phyloP scores from a whole-genome alignment of 2,888 invertebrate species.

The Eumerus sabulonum region DNA sequence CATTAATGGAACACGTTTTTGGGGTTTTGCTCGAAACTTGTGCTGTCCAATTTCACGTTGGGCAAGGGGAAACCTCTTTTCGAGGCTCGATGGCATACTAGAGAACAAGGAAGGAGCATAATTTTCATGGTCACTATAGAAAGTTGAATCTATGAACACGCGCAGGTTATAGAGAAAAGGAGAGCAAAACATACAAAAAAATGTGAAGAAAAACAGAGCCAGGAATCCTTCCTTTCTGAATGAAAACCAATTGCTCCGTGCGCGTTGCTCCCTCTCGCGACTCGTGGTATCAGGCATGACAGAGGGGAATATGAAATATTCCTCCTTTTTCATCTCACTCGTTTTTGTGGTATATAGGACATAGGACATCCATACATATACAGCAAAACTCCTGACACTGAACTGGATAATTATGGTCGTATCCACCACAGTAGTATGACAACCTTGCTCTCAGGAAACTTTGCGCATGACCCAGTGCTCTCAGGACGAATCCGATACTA shows the following conservation, averaged over 20 bases:
- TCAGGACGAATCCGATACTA: slow-evolving; percentile 8
- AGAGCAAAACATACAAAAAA: not conserved
- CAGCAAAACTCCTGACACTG: slow-evolving; percentile 45
- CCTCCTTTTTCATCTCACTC: slow-evolving; percentile 3
- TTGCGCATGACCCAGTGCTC: slow-evolving; percentile 32
- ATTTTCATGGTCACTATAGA: slow-evolving; percentile 53
- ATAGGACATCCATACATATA: not conserved
- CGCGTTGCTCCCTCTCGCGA: slow-evolving; percentile 26
- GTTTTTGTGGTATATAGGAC: slow-evolving; percentile 43
- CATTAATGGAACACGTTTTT: slow-evolving; percentile 39
- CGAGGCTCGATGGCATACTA: slow-evolving; percentile 53
- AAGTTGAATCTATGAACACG: slow-evolving; percentile 32
- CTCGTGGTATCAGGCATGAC: no score
- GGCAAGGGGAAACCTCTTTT: not conserved
- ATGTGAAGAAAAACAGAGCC: no score
- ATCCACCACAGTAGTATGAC: no score
- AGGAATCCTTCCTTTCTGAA: slow-evolving; percentile 57
- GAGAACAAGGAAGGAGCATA: not conserved
- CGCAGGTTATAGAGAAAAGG: slow-evolving; percentile 12
- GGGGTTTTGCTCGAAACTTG: not conserved
- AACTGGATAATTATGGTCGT: slow-evolving; percentile 22
- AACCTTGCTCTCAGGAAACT: no score
- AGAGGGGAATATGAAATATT: slow-evolving; percentile 14
- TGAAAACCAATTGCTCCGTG: slow-evolving; percentile 48
- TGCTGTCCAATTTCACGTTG: not conserved